A percentile compares a stretch with the other conserved stretches of the same genome.
Conservation (phyloP, 2,888 invertebrate species). For the Cephonodes hylas region DNA sequence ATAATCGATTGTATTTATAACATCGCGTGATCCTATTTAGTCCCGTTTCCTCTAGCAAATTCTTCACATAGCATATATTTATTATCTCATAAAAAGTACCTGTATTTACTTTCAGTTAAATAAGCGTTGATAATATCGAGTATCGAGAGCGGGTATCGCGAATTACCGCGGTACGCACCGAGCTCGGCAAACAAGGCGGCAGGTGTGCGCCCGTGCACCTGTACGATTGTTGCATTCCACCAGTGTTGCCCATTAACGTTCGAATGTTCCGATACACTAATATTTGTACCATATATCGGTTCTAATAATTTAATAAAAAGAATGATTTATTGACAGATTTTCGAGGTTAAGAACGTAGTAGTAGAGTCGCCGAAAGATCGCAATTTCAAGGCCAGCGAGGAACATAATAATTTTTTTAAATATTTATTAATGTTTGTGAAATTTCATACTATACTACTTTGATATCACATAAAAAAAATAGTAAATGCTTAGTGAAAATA, state of each 20-base stretch:
- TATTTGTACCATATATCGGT: not conserved
- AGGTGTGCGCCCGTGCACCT: slow-evolving; percentile 69
- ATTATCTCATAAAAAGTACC: not conserved
- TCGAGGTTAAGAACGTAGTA: no score
- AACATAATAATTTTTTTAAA: no score
- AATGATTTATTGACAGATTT: no score
- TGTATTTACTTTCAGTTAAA: not conserved
- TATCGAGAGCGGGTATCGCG: slow-evolving; percentile 25
- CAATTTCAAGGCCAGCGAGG: no score
- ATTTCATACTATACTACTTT: no score
- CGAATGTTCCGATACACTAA: not conserved
- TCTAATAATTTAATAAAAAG: no score
- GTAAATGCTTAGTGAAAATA: no score
- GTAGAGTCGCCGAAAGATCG: no score
- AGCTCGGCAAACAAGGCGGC: slow-evolving; percentile 31
- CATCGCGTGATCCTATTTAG: not conserved
- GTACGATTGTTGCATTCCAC: slow-evolving; percentile 47
- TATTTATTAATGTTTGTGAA: no score
- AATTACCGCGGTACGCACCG: slow-evolving; percentile 34
- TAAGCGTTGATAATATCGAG: not conserved
- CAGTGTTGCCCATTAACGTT: slow-evolving; percentile 10
- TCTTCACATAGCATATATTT: not conserved
- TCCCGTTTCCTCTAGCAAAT: not conserved
- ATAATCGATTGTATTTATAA: no score
- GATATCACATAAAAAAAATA: no score